phyloP scores from a whole-genome alignment of 2,888 invertebrate genomes.

The Crematogaster levior region DNA sequence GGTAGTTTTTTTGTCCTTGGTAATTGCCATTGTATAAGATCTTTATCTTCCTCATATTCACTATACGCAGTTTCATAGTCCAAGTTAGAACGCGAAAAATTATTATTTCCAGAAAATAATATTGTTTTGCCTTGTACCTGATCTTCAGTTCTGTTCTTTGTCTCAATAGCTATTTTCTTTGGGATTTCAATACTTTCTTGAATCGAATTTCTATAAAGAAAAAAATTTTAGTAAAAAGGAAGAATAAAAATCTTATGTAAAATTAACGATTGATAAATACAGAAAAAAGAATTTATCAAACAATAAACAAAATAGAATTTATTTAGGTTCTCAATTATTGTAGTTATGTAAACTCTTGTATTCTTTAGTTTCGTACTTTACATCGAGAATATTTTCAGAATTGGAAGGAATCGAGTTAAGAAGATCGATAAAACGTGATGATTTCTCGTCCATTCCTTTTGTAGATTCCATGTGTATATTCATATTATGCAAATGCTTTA shows the following conservation, averaged over 20 bases:
- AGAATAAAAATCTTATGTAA: not conserved
- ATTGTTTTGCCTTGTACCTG: not conserved
- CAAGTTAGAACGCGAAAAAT: not conserved
- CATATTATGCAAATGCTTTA: not conserved
- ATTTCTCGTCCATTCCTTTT: not conserved
- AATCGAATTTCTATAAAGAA: not conserved
- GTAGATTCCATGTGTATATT: not conserved
- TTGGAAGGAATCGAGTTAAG: not conserved
- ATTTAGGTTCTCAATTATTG: not conserved
- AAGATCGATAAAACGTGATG: not conserved
- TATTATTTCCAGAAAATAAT: not conserved
- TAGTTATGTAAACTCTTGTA: not conserved
- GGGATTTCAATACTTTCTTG: not conserved
- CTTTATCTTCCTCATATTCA: conserved; percentile 59
- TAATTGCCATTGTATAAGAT: not conserved
- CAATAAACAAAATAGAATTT: not conserved
- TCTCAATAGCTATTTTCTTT: not conserved
- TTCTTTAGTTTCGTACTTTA: conserved; percentile 10
- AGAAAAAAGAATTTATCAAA: too few relatives aligned
- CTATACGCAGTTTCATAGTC: too few relatives aligned
- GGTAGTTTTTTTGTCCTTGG: not conserved
- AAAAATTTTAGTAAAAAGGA: not conserved
- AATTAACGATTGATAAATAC: not conserved
- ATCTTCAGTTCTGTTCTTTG: not conserved
- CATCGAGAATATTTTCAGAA: not conserved